Percentiles rank a stretch among this genome's conserved stretches.
Evolutionary conservation across 2,113 vertebrate species (phyloP).

Genomic region (Myrmecophaga tridactyla): DNA sequence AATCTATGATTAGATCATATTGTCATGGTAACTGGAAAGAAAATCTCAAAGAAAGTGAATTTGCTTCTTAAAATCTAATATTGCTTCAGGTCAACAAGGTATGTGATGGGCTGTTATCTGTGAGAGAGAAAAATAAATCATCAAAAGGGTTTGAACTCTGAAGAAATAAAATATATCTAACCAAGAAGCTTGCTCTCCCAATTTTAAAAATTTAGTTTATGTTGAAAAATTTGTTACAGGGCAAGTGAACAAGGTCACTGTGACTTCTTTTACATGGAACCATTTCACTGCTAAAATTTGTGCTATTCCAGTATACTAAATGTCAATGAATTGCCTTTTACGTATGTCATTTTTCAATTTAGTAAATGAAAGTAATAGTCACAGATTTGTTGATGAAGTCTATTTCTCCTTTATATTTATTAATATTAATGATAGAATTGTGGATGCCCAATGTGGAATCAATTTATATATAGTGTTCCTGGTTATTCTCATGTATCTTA

Average conservation of each 20-base stretch:
- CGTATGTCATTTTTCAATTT: neutral
- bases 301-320: neutral
- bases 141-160: neutral
- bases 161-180: neutral
- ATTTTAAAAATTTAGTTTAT: neutral
- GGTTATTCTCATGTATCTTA: neutral
- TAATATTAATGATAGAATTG: neutral
- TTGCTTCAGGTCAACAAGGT: neutral
- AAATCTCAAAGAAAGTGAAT: constrained; percentile 22
- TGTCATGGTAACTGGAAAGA: constrained; percentile 44
- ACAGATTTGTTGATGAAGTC: neutral
- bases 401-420: neutral
- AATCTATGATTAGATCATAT: neutral
- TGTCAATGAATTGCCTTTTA: neutral
- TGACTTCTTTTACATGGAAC: constrained; percentile 19
- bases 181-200: neutral
- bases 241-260: neutral
- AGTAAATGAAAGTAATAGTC: neutral
- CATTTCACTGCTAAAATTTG: neutral
- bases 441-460: neutral
- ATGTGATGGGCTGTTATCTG: neutral
- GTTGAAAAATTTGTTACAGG: neutral
- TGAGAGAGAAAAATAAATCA: neutral
- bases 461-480: neutral
- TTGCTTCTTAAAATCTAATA: neutral